Evolutionary conservation across 2,797 vertebrate genomes (phyloP).

Genomic region (Scomberomorus guttatus): DNA sequence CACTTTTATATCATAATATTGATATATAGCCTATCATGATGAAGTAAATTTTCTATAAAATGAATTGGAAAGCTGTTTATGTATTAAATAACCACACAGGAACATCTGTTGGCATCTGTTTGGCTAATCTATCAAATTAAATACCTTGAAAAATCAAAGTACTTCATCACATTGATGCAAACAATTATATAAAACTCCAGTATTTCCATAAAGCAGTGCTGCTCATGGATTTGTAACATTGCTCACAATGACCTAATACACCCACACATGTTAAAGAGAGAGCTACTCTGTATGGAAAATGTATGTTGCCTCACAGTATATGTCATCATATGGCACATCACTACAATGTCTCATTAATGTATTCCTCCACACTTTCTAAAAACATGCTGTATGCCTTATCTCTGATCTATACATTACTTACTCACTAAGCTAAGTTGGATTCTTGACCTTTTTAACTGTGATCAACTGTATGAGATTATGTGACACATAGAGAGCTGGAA

Average conservation of each 20-base stretch:
- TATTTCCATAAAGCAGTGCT: too few species aligned
- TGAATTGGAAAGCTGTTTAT: not conserved
- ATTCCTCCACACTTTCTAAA: not conserved
- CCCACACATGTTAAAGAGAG: slow-evolving; percentile 1
- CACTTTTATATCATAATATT: too few species aligned
- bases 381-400: not conserved
- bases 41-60: not conserved
- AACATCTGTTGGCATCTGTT: slow-evolving; percentile 9
- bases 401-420: not conserved
- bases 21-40: too few species aligned
- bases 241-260: not conserved
- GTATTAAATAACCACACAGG: not conserved
- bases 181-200: too few species aligned
- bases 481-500: not conserved
- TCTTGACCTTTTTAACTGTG: not conserved
- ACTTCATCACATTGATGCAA: too few species aligned
- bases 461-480: not conserved
- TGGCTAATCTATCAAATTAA: not conserved
- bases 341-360: not conserved
- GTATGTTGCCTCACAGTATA: not conserved
- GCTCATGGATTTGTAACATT: slow-evolving; percentile 5
- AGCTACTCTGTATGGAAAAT: not conserved
- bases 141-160: not conserved
- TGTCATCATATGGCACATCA: not conserved
- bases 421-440: not conserved